A percentile compares a stretch with the other conserved stretches of the same genome.
phyloP scores from a whole-genome alignment of 2,888 invertebrate species.

The Argyra leucocephala region DNA sequence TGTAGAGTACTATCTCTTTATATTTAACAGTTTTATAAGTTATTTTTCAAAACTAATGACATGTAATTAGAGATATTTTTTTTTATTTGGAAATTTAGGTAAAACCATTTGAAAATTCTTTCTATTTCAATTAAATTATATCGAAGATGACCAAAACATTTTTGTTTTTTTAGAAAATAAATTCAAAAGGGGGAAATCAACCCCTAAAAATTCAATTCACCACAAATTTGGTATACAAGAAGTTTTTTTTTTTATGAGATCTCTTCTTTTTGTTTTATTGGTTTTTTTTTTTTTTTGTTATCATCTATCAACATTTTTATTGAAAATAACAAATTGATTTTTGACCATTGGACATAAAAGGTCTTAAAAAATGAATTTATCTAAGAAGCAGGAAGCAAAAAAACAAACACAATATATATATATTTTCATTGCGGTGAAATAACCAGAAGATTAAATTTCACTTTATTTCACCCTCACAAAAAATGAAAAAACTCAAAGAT shows the following conservation, averaged over 20 bases:
- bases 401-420: not conserved
- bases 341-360: constrained; percentile 1
- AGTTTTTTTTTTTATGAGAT: not conserved
- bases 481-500: too few relatives aligned
- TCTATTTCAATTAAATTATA: too few relatives aligned
- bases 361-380: not conserved
- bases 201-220: not conserved
- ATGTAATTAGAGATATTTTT: too few relatives aligned
- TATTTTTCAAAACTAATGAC: too few relatives aligned
- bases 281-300: not conserved
- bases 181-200: not conserved
- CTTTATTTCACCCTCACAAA: not conserved
- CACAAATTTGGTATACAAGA: not conserved
- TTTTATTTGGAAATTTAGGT: too few relatives aligned
- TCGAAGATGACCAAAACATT: not conserved
- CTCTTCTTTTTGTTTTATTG: not conserved
- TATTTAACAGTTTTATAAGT: too few relatives aligned
- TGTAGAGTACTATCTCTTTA: too few relatives aligned
- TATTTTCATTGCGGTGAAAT: not conserved
- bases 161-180: not conserved
- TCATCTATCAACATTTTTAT: not conserved
- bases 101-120: too few relatives aligned
- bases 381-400: not conserved
- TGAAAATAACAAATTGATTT: constrained; percentile 1
- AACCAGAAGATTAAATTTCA: not conserved